phyloP scores from a whole-genome alignment of 2,888 invertebrate genomes.

The Archips xylosteana region DNA sequence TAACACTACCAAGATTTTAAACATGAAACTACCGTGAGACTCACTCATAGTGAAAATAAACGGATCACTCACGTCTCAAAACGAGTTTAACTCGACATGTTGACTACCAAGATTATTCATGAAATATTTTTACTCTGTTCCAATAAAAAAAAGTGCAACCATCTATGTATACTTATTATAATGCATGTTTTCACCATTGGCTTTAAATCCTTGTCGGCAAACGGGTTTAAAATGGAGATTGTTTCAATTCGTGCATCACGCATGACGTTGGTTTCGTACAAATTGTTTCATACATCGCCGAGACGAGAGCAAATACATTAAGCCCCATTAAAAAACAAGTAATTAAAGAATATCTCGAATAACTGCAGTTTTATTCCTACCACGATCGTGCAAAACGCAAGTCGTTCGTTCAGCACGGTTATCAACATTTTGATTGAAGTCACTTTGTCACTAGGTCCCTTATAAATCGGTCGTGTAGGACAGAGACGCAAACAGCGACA shows the following conservation, averaged over 20 bases:
- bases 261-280: constrained; percentile 30
- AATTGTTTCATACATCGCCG: constrained; percentile 34
- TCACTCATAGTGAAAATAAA: no score
- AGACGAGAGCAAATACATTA: constrained; percentile 39
- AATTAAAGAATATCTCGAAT: constrained; percentile 52
- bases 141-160: no score
- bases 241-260: constrained; percentile 23
- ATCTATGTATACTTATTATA: no score
- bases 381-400: constrained; percentile 40
- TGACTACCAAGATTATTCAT: not conserved
- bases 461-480: not conserved
- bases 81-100: no score
- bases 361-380: constrained; percentile 39
- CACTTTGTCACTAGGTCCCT: not conserved
- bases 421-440: not conserved
- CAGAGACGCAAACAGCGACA: not conserved
- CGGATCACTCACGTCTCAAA: no score
- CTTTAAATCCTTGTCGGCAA: not conserved
- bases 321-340: constrained; percentile 42
- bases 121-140: no score
- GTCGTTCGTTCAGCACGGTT: constrained; percentile 12
- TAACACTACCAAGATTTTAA: not conserved
- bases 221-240: constrained; percentile 22
- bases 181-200: no score
- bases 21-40: no score